A percentile compares a stretch with the other conserved stretches of the same genome.
phyloP scores from a whole-genome alignment of 2,888 invertebrate genomes.

The Tiphia femorata region DNA sequence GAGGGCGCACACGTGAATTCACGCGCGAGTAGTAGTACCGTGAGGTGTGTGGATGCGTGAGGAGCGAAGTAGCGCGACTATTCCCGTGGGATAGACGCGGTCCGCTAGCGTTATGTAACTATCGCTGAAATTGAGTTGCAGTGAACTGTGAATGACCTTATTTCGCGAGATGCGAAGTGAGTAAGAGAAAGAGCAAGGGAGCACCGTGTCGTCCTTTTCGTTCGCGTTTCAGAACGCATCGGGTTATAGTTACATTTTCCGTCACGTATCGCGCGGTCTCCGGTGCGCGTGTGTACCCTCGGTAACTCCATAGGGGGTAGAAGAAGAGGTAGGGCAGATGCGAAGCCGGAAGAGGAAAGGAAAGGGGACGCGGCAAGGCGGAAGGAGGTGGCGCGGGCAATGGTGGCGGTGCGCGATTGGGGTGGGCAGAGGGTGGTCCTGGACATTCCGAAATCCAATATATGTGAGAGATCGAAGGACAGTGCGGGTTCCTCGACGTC shows the following conservation, averaged over 20 bases:
- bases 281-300: not conserved
- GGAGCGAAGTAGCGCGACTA: conserved; percentile 33
- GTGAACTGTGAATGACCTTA: conserved; percentile 55
- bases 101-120: conserved; percentile 44
- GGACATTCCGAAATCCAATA: conserved; percentile 16
- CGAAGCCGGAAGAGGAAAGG: not conserved
- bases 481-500: conserved; percentile 14
- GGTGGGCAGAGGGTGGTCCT: not conserved
- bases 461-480: conserved; percentile 12
- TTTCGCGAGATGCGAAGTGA: conserved; percentile 37
- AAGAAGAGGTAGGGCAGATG: no score
- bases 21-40: conserved; percentile 10
- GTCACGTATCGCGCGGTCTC: conserved; percentile 6
- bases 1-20: no score
- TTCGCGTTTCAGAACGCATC: conserved; percentile 15
- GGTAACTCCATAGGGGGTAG: no score
- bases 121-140: conserved; percentile 54
- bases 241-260: conserved; percentile 14
- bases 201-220: conserved; percentile 26
- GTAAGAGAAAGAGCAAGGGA: no score
- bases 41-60: conserved; percentile 24
- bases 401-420: conserved; percentile 2
- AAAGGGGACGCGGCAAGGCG: not conserved
- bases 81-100: conserved; percentile 33
- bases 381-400: not conserved